Percentiles rank a stretch among this genome's conserved stretches.
Conservation (phyloP, 2,113 vertebrate genomes). For the Petrocephalus zakoni region DNA sequence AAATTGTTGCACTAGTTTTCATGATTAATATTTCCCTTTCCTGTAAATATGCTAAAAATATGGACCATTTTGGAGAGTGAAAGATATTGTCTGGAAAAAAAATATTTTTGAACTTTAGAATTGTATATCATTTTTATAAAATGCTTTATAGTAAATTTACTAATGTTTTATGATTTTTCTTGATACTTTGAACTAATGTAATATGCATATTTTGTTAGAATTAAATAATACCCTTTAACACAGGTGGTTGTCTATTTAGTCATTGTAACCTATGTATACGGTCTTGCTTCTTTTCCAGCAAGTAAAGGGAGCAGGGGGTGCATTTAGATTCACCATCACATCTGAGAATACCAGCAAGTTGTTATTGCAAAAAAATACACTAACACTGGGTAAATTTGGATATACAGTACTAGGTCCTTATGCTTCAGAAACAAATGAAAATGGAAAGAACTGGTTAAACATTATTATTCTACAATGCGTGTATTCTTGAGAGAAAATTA, state of each 20-base stretch:
- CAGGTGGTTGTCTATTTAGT: background rate
- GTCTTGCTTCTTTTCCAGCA: background rate
- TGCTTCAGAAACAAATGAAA: no score
- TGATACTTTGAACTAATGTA: background rate
- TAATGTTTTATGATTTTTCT: background rate
- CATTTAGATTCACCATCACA: background rate
- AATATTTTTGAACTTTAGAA: background rate
- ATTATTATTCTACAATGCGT: no score
- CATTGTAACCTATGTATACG: background rate
- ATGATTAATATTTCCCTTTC: background rate
- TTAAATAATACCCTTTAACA: conserved; percentile 2
- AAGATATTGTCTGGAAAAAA: background rate
- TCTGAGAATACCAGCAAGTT: background rate
- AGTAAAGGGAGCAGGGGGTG: background rate
- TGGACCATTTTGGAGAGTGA: background rate
- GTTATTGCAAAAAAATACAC: background rate
- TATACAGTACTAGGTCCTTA: no score
- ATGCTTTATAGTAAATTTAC: background rate
- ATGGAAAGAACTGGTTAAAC: no score
- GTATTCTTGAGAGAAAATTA: no score
- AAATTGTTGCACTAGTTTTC: background rate
- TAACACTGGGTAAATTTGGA: no score
- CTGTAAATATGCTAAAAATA: background rate
- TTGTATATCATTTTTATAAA: background rate
- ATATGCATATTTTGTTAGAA: background rate